Evolutionary conservation across 2,888 invertebrate genomes (phyloP), one percentile per base, ranked within the genome.

Genomic region (Ophion ellenae): DNA sequence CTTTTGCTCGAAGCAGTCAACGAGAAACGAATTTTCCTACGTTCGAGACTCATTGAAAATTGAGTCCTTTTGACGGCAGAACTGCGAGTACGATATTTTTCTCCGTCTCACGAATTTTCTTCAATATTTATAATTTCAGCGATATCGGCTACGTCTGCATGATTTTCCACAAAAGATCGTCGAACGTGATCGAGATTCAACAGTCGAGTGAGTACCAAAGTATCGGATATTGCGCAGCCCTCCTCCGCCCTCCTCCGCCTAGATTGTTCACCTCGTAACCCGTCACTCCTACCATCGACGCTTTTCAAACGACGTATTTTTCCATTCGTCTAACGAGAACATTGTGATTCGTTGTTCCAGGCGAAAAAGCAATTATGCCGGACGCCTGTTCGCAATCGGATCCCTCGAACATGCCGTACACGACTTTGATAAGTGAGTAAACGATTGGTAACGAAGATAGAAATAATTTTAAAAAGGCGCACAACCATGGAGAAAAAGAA

Each of bases 131-230:
- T 74, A 88, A 89, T 95, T 95, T 2, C 95, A 97, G 97, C 90
- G 96, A 97, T 91, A 97, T 97, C 47, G 97, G 97, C 4, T 97
- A 97, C 93, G 96, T 97, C 57, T 98, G 97, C 93, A 96, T 97
- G 95, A 95, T 96, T 89, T 96, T 97, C 93, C 96, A 96, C 93
- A 96, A 96, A 76, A 95, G 97, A 77, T 97, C 96, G 86, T 95
- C 95, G 74, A 96, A 96, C 90, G 97, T 97, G 47, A 96, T 97
- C 89, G 97, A 97, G 94, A 95, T 97, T 84, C 96, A 96, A 91
- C 96, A 96, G 91, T 96, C 96, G 77, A 93, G 95, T 93, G 90
- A 93, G 93, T 92, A 86, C 40, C 64, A 70, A 73, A 64, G 20
- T 74, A 61, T 74, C 61, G n/a, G 14, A 63, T 28, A 75, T 47